A percentile compares a stretch with the other conserved stretches of the same genome.
phyloP scores from a whole-genome alignment of 2,888 invertebrate genomes.

The Plemyria rubiginata region DNA sequence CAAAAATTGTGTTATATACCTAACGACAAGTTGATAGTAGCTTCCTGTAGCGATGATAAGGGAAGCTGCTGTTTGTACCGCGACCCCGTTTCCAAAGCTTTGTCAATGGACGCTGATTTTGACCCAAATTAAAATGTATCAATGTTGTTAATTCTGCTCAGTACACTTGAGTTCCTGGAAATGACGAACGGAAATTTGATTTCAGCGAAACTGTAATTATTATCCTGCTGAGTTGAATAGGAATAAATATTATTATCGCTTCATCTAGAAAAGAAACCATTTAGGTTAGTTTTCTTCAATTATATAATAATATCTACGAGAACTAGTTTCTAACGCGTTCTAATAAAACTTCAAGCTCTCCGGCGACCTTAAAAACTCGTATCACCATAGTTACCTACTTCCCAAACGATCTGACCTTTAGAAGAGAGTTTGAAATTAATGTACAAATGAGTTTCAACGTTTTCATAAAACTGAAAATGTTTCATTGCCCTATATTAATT shows the following conservation, averaged over 20 bases:
- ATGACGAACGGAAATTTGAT: constrained; percentile 34
- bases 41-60: constrained; percentile 77
- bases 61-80: constrained; percentile 67
- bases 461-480: no score
- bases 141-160: constrained; percentile 53
- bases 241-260: not conserved
- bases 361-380: no score
- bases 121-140: constrained; percentile 70
- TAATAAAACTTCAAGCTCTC: no score
- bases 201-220: constrained; percentile 23
- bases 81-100: constrained; percentile 79
- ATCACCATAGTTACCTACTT: no score
- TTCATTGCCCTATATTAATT: no score
- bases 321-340: no score
- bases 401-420: no score
- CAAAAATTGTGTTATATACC: constrained; percentile 81
- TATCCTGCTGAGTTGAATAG: not conserved
- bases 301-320: no score
- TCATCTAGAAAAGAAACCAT: not conserved
- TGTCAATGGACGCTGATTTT: constrained; percentile 81
- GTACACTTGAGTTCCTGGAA: constrained; percentile 37
- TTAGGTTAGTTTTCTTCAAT: not conserved
- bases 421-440: no score
- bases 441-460: no score
- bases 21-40: constrained; percentile 81